phyloP scores from a whole-genome alignment of 1,140 invertebrate species.

The Eufriesea mexicana region DNA sequence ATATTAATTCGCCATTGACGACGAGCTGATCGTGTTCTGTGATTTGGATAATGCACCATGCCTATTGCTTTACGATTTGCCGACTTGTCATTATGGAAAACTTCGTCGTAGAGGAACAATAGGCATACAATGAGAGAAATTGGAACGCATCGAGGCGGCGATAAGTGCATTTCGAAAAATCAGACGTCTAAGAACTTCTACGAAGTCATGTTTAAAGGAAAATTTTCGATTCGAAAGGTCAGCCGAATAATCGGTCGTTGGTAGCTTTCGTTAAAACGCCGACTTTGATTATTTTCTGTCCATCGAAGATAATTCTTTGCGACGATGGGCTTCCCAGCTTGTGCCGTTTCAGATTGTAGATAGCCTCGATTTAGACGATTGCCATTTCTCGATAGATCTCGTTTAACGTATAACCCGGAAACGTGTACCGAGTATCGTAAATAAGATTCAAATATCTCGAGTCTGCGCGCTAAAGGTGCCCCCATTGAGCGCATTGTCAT shows the following conservation, averaged over 20 bases:
- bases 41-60: conserved; percentile 49
- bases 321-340: not conserved
- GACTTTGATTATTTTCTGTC: not conserved
- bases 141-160: conserved; percentile 26
- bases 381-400: not conserved
- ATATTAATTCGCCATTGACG: not conserved
- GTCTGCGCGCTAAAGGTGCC: conserved; percentile 16
- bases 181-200: not conserved
- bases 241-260: not conserved
- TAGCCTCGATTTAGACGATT: not conserved
- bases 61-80: conserved; percentile 24
- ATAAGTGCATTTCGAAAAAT: conserved; percentile 30
- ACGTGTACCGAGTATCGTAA: conserved; percentile 7
- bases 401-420: conserved; percentile 16
- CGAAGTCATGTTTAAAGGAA: not conserved
- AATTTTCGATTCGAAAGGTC: conserved; percentile 3
- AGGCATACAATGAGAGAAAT: conserved; percentile 37
- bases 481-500: conserved; percentile 42
- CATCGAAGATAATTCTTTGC: not conserved
- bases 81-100: conserved; percentile 68
- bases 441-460: conserved; percentile 47
- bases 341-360: not conserved
- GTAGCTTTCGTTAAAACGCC: not conserved
- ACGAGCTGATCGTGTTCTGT: conserved; percentile 2
- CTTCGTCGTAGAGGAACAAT: conserved; percentile 45